Percentiles rank a stretch among this genome's conserved stretches.
These are phyloP conservation scores for Leptarthrus brevirostris DNA, from an alignment of 2,888 invertebrate species.

Conservation along the genomic window DNA sequence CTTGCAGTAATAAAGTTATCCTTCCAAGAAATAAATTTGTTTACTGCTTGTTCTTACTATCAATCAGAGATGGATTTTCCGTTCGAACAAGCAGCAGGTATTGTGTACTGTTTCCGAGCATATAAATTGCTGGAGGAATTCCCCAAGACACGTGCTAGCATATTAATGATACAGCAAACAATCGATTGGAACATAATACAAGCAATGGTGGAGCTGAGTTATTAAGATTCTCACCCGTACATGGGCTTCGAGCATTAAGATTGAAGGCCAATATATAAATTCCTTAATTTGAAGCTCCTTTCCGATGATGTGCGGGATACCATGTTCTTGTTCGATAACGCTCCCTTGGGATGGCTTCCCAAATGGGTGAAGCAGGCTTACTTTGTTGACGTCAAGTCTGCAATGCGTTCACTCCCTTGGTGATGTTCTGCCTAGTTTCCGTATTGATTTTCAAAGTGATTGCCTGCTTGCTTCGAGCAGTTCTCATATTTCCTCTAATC, in stretches of 20 bases:
- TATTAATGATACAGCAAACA: constrained; percentile 38
- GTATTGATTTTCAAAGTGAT: constrained; percentile 41
- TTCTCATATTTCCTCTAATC: constrained; percentile 46
- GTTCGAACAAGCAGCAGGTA: constrained; percentile 3
- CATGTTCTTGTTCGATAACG: neutral
- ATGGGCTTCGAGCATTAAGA: too few relatives aligned
- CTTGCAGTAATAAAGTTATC: constrained; percentile 17
- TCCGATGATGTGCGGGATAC: neutral
- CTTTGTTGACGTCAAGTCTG: neutral
- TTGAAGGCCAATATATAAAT: neutral
- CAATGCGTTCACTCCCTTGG: too few relatives aligned
- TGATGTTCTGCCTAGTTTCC: constrained; percentile 9
- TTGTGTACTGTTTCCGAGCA: neutral
- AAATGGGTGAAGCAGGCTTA: neutral
- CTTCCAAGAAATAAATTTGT: constrained; percentile 7
- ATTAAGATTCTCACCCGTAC: constrained; percentile 10
- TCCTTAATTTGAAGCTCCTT: constrained; percentile 33
- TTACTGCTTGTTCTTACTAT: constrained; percentile 30
- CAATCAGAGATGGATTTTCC: constrained; percentile 25
- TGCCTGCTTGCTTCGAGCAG: constrained; percentile 34
- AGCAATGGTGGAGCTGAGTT: constrained; percentile 1
- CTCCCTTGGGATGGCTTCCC: neutral
- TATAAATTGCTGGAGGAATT: constrained; percentile 10
- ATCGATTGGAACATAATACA: constrained; percentile 5
- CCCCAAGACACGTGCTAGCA: constrained; percentile 22